Base-by-base conservation (phyloP, 2,797 vertebrate species). In the Microhierax caerulescens region DNA sequence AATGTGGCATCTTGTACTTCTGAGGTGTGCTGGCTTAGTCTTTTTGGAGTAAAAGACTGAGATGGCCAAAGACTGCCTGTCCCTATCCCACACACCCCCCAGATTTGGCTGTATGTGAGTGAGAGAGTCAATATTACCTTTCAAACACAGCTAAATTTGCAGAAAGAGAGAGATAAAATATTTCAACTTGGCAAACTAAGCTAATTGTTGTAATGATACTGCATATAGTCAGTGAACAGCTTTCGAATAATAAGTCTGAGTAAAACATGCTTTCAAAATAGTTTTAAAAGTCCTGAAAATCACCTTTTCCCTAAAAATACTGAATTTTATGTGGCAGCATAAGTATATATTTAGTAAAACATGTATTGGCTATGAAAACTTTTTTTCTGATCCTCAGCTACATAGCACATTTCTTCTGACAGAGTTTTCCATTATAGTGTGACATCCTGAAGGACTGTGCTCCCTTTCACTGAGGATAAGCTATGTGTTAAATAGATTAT, bases 41-140 rank as follows among this genome's bases (percentile, higher is more conserved):
- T 45, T 79, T 36, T 53, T 77, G 30, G 15, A 60, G 10, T 75
- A 64, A 39, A 68, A 65, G 21, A 32, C 17, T 47, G 27, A 56
- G 39, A 47, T 50, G 18, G 11, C 27, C 25, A 25, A 74, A 87
- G 39, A 24, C 7, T 20, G 5, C 50, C 32, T 79, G 32, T 57
- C 24, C 19, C 34, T 0, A 0, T 47, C 13, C 9, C 2, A 13
- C 22, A 47, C 13, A 27, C 8, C 9, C 41, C 19, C 2, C 1
- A 17, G 6, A 16, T 48, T 34, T 41, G 1, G 1, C 45, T 72
- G 3, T 48, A 25, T n/a, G 3, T 41, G 48, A 48, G 13, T 27
- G 7, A 54, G 32, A 54, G 32, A 39, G 9, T n/a, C 59, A 56
- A 18, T 34, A 2, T 5, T 37, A 4, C 28, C 24, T 88, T 86